Conservation (phyloP, 2,888 invertebrate genomes). For the Ypsolopha sequella region DNA sequence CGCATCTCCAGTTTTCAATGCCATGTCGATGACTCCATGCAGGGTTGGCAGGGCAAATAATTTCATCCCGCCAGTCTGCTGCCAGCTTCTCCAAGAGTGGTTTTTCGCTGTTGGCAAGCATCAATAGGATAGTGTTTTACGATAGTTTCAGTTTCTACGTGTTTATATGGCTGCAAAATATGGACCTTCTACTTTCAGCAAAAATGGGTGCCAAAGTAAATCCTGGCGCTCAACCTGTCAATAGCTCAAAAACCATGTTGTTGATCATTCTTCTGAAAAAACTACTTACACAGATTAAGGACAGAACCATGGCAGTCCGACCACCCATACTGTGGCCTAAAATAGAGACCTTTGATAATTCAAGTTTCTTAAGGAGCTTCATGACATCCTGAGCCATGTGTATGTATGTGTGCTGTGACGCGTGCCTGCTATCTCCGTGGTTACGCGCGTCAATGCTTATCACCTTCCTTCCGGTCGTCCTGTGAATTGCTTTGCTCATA, state of each 20-base stretch:
- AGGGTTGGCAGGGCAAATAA: no score
- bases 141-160: no score
- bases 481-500: slow-evolving; percentile 81
- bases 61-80: no score
- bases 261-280: not conserved
- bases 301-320: slow-evolving; percentile 88
- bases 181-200: no score
- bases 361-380: slow-evolving; percentile 73
- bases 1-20: no score
- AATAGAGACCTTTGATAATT: slow-evolving; percentile 74
- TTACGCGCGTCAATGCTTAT: slow-evolving; percentile 92
- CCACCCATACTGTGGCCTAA: slow-evolving; percentile 98
- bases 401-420: slow-evolving; percentile 78
- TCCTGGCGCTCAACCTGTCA: no score
- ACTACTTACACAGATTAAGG: slow-evolving; percentile 73
- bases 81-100: no score
- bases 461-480: slow-evolving; percentile 78
- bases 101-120: no score
- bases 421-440: slow-evolving; percentile 94
- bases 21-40: no score
- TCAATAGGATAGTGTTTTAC: no score
- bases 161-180: no score
- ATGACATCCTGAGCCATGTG: slow-evolving; percentile 76
- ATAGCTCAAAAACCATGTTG: not conserved
- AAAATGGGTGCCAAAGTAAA: no score